Conservation (phyloP, 2,888 invertebrate species). For the Ctena decussata region DNA sequence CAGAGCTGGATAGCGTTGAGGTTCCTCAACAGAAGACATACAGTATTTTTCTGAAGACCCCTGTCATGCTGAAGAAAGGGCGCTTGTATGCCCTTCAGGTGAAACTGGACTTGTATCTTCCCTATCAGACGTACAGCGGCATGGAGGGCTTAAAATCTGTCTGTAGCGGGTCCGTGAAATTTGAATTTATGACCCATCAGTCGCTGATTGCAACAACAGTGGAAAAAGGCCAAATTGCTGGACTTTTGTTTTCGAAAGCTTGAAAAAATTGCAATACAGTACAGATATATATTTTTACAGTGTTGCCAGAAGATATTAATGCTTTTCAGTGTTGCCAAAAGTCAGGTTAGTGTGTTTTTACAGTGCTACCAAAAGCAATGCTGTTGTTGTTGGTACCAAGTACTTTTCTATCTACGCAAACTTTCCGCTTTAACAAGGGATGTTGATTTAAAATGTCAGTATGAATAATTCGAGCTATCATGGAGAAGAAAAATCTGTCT, state of each 20-base stretch:
- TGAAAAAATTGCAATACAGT: no score
- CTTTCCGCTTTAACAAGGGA: no score
- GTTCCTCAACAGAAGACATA: constrained; percentile 56
- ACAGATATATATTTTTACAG: no score
- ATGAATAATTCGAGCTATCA: no score
- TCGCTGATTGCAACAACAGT: constrained; percentile 61
- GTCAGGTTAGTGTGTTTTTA: no score
- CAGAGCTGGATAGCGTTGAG: constrained; percentile 54
- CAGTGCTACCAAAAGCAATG: no score
- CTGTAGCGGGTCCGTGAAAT: constrained; percentile 57
- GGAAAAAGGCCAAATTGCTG: constrained; percentile 62
- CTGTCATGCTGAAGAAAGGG: constrained; percentile 54
- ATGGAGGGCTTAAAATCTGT: constrained; percentile 51
- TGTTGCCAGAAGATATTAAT: no score
- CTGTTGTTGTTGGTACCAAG: no score
- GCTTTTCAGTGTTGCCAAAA: no score
- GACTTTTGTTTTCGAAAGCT: constrained; percentile 56
- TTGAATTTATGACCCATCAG: constrained; percentile 59
- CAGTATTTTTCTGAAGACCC: constrained; percentile 51
- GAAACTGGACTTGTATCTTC: constrained; percentile 59
- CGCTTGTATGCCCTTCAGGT: constrained; percentile 60
- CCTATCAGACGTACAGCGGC: constrained; percentile 62
- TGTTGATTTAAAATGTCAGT: no score
- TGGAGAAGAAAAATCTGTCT: no score
- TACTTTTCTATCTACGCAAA: no score